These are phyloP conservation scores for Cataglyphis altisquamis DNA, from an alignment of 2,888 invertebrate genomes.

Conservation along the genomic window DNA sequence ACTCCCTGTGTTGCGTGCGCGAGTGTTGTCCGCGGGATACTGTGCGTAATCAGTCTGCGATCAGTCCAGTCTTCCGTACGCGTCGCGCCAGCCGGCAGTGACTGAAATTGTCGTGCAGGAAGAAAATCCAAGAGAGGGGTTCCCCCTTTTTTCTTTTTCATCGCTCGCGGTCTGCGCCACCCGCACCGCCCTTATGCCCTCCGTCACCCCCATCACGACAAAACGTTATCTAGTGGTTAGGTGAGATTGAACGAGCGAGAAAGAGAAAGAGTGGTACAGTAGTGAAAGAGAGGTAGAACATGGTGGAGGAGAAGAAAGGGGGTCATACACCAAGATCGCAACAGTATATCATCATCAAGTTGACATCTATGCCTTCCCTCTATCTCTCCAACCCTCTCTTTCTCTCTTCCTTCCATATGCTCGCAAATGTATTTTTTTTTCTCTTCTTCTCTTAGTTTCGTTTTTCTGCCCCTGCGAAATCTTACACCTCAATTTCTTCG, in stretches of 20 bases:
- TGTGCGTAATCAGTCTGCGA: conserved; percentile 48
- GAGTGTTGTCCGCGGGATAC: conserved; percentile 27
- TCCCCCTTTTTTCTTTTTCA: conserved; percentile 69
- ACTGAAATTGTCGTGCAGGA: conserved; percentile 55
- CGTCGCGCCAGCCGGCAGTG: conserved; percentile 55
- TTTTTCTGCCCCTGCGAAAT: conserved; percentile 58
- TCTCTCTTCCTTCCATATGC: conserved; percentile 50
- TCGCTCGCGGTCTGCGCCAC: conserved; percentile 51
- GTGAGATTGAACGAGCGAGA: conserved; percentile 35
- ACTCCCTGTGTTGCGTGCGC: conserved; percentile 27
- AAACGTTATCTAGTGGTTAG: conserved; percentile 25
- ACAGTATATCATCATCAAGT: conserved; percentile 85
- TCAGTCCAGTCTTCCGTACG: conserved; percentile 66
- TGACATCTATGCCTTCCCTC: conserved; percentile 78
- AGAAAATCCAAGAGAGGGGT: conserved; percentile 77
- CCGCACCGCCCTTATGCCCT: conserved; percentile 33
- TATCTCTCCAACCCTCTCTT: conserved; percentile 54
- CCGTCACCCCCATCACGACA: not conserved
- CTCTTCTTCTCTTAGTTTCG: not conserved
- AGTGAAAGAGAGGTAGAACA: conserved; percentile 61
- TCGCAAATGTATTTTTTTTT: conserved; percentile 30
- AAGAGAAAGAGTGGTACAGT: not conserved
- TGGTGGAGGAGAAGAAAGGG: conserved; percentile 69
- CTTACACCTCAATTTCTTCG: conserved; percentile 61
- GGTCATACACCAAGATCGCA: conserved; percentile 80